Percentiles rank a stretch among this genome's conserved stretches.
Conservation (phyloP, 2,113 vertebrate species). For the Miniopterus natalensis region DNA sequence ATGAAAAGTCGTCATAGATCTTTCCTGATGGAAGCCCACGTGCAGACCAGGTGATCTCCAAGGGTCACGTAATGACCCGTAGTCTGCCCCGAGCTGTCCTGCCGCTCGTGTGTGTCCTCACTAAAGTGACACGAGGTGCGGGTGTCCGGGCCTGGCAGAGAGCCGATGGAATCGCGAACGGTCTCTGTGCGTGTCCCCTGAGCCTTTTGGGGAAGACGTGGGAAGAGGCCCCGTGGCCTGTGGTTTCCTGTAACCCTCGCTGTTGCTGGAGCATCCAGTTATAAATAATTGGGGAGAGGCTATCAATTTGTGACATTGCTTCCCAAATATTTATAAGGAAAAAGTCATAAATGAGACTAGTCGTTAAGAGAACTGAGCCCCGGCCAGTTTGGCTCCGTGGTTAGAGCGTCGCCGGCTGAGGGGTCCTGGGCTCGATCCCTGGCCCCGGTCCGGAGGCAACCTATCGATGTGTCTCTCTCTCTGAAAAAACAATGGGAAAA, state of each 20-base stretch:
- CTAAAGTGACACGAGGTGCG: background rate
- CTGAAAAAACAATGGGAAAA: too few relatives aligned
- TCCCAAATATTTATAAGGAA: background rate
- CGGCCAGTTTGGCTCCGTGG: too few relatives aligned
- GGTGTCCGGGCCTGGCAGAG: background rate
- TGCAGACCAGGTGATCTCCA: fast-evolving
- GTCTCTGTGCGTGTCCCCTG: fast-evolving
- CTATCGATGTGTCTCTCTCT: too few relatives aligned
- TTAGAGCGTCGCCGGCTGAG: too few relatives aligned
- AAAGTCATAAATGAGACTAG: background rate
- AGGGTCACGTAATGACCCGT: fast-evolving
- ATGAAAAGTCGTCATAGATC: fast-evolving
- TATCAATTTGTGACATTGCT: background rate
- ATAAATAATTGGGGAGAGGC: background rate
- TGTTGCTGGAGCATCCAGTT: background rate
- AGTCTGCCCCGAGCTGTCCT: fast-evolving
- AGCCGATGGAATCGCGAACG: fast-evolving
- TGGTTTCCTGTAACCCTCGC: background rate
- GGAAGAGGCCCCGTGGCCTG: fast-evolving
- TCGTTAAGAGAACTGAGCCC: too few relatives aligned
- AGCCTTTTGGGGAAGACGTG: too few relatives aligned
- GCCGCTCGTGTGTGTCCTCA: fast-evolving
- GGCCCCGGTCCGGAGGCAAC: too few relatives aligned
- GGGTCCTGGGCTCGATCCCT: too few relatives aligned
- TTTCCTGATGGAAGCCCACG: fast-evolving